phyloP scores from a whole-genome alignment of 2,888 invertebrate genomes.

The Tiphia femorata region DNA sequence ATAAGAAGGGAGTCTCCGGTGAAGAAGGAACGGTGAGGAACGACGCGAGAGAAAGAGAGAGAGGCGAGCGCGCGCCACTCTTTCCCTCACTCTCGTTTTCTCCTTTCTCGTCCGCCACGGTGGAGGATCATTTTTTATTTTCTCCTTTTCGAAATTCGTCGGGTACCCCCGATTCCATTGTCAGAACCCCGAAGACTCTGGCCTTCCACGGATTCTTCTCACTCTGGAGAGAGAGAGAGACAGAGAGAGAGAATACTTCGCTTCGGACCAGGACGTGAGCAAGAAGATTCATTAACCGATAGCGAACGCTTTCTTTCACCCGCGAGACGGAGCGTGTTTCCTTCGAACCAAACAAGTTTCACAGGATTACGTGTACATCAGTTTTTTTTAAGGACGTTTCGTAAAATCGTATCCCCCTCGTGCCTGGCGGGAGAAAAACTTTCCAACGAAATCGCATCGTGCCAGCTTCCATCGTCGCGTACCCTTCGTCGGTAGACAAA shows the following conservation, averaged over 20 bases:
- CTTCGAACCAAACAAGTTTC: no score
- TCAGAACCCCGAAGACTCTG: conserved; percentile 25
- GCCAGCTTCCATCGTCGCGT: background rate
- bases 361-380: no score
- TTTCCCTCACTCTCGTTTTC: conserved; percentile 15
- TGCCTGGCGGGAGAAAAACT: background rate
- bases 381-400: no score
- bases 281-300: conserved; percentile 63
- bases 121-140: conserved; percentile 55
- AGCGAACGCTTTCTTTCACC: conserved; percentile 49
- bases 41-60: background rate
- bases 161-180: conserved; percentile 50
- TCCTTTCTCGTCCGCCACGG: conserved; percentile 19
- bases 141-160: conserved; percentile 58
- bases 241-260: conserved; percentile 9
- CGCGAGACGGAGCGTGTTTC: no score
- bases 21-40: background rate
- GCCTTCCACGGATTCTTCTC: background rate
- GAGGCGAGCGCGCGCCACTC: background rate
- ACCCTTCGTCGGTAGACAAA: background rate
- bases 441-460: background rate
- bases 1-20: no score
- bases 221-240: conserved; percentile 19
- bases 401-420: conserved; percentile 41
- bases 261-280: conserved; percentile 28